Evolutionary conservation across 2,797 vertebrate species (phyloP), one percentile per base, ranked within the genome.

Genomic region (Dendrocincla fuliginosa): DNA sequence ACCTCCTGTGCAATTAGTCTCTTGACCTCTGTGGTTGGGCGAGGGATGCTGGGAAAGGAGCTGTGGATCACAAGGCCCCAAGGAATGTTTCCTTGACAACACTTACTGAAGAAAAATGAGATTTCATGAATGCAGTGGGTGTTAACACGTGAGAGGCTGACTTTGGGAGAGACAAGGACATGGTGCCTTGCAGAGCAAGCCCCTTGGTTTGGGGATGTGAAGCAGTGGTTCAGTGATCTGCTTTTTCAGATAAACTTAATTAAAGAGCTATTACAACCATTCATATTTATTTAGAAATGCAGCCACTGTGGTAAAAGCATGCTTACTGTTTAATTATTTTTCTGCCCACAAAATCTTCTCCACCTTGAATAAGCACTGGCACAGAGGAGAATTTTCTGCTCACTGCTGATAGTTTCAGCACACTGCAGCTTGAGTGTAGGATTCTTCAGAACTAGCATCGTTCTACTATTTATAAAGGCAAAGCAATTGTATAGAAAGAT

Each of bases 71-170:
- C 63, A 83, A 86, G 87, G 95, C 97, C 94, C 86, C 41, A 10
- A 97, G 96, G 93, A 96, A 95, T 44, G 96, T 98, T 97, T 96
- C 97, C 96, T 95, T 98, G 95, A 95, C 97, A 97, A 98, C 97
- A 84, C 53, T 93, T 88, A 83, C 68, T 39, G 85, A 71, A 95
- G 94, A 81, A 93, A 95, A 96, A 95, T 84, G 88, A 84, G 90
- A 68, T 95, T 91, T 90, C n/a, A 4, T 71, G 94, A 95, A 85
- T 60, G 90, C 70, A 57, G 57, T 0, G 47, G 67, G 65, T 35
- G 78, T 74, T 60, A 41, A 83, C 90, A 67, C 8, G n/a, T 23
- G 76, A 89, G 93, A 13, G 23, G 77, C 39, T 80, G 83, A 87
- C 92, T 95, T 60, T 6, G 61, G 89, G 56, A 55, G 89, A n/a